Percentiles rank a stretch among this genome's conserved stretches.
phyloP scores from a whole-genome alignment of 30 jellyfish, hydroid and myxozoan species.

The Chironex yamaguchii region DNA sequence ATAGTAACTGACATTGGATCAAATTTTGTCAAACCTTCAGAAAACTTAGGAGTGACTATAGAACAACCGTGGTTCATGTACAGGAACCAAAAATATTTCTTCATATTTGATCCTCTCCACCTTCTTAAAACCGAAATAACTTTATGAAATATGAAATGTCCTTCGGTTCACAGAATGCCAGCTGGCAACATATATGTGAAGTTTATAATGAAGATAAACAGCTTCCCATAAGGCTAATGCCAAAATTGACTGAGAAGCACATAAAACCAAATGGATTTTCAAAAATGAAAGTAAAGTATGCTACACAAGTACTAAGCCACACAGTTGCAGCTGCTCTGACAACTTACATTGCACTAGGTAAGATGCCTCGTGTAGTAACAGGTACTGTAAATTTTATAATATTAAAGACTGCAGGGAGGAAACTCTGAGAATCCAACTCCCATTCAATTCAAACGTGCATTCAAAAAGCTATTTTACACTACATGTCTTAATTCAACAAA shows the following conservation, averaged over 20 bases:
- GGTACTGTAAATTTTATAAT: constrained; percentile 37
- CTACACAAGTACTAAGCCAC: constrained; percentile 38
- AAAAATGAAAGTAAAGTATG: constrained; percentile 41
- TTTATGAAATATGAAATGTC: neutral
- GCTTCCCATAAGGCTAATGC: neutral
- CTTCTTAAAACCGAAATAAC: constrained; percentile 20
- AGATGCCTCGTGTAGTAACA: constrained; percentile 6
- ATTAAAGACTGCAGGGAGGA: neutral
- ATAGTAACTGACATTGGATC: constrained; percentile 18
- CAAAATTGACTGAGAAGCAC: constrained; percentile 11
- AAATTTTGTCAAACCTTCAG: neutral
- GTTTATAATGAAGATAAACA: neutral
- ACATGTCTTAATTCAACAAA: neutral
- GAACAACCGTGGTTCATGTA: constrained; percentile 4
- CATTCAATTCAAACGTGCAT: neutral
- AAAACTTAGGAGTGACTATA: constrained; percentile 2
- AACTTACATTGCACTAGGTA: constrained; percentile 4
- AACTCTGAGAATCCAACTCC: neutral
- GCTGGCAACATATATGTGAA: constrained; percentile 10
- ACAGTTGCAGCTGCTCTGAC: constrained; percentile 23
- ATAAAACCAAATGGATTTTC: neutral
- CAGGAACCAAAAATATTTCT: constrained; percentile 1
- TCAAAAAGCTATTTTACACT: neutral
- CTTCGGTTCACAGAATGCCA: neutral
- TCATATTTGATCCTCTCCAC: constrained; percentile 30